These are phyloP conservation scores for Scolopax rusticola DNA, from an alignment of 2,797 vertebrate species.

Conservation along the genomic window DNA sequence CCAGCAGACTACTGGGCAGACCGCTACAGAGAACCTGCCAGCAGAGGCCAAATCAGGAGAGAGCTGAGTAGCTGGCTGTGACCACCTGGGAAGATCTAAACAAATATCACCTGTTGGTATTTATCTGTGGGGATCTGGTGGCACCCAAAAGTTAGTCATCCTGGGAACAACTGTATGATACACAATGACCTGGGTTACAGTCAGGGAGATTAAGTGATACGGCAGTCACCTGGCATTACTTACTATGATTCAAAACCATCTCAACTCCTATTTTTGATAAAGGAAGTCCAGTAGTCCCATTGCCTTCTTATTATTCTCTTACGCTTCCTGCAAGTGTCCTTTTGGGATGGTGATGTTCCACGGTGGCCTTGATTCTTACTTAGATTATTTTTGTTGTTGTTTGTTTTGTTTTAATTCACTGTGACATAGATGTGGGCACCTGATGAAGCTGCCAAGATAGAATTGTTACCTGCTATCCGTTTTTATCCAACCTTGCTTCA, in stretches of 20 bases:
- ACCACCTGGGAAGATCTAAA: not conserved
- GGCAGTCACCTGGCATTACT: not conserved
- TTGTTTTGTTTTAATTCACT: not conserved
- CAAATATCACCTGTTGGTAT: not conserved
- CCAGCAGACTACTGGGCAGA: not conserved
- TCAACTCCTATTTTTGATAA: not conserved
- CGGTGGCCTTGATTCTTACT: not conserved
- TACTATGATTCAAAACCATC: not conserved
- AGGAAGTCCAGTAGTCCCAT: not conserved
- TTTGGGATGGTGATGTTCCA: not conserved
- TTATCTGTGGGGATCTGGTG: not conserved
- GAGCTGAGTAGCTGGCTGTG: not conserved
- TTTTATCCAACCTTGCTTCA: not conserved
- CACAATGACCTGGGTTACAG: not conserved
- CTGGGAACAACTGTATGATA: not conserved
- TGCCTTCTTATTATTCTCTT: not conserved
- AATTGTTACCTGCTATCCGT: not conserved
- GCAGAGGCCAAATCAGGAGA: not conserved
- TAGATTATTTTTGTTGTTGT: not conserved
- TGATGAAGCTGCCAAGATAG: not conserved
- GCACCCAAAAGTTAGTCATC: not conserved
- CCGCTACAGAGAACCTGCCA: not conserved
- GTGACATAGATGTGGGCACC: not conserved
- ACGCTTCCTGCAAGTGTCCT: not conserved
- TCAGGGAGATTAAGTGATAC: not conserved